These are phyloP conservation scores for Rhizoglyphus robini DNA, from an alignment of 1,140 invertebrate genomes.

Conservation along the genomic window DNA sequence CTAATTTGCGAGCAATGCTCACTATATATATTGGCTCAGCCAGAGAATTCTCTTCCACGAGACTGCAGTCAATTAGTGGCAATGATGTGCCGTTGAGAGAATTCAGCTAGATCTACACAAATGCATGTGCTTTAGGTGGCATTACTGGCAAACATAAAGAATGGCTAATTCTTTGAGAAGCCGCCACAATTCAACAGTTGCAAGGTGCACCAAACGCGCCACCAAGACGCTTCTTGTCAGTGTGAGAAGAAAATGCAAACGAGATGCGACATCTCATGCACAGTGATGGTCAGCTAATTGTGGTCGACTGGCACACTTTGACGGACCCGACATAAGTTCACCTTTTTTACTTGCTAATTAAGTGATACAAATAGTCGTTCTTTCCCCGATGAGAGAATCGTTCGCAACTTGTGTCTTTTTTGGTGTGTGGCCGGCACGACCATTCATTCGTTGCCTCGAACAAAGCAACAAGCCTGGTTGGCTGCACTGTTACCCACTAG, in stretches of 20 bases:
- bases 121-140: neutral
- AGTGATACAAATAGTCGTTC: neutral
- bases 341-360: slow-evolving; percentile 12
- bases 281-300: neutral
- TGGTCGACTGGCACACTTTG: neutral
- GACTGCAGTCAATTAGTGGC: slow-evolving; percentile 3
- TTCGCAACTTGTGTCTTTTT: neutral
- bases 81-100: slow-evolving; percentile 8
- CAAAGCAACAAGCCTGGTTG: too few species aligned
- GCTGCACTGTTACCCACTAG: too few species aligned
- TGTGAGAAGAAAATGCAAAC: neutral
- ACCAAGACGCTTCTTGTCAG: neutral
- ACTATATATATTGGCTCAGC: too few species aligned
- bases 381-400: neutral
- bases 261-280: neutral
- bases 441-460: too few species aligned
- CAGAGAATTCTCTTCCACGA: too few species aligned
- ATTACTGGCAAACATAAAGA: neutral
- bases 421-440: neutral
- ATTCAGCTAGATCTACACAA: slow-evolving; percentile 1
- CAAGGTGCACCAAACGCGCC: slow-evolving; percentile 5
- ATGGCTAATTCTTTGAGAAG: neutral
- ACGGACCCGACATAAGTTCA: neutral
- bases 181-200: neutral
- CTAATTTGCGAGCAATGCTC: too few species aligned